These are phyloP conservation scores for Arbacia lixula DNA, from an alignment of 53 echinoderm and acorn worm genomes.

Conservation along the genomic window DNA sequence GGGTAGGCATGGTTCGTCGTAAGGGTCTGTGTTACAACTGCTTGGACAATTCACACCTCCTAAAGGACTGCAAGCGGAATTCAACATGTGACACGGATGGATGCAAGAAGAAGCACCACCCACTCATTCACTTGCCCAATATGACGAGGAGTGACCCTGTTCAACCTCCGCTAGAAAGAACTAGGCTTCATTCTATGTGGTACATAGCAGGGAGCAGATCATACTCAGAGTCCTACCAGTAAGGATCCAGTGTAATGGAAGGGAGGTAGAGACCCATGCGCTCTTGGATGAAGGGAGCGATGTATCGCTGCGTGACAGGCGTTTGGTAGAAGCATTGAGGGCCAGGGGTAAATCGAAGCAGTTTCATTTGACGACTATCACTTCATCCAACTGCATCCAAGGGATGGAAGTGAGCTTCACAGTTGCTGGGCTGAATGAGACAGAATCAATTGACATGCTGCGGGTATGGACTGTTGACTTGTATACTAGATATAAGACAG, in stretches of 20 bases:
- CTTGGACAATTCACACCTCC: too few relatives aligned
- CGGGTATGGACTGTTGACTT: too few relatives aligned
- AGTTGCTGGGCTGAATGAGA: too few relatives aligned
- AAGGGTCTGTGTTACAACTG: too few relatives aligned
- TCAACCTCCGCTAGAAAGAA: neutral
- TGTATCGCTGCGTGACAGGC: neutral
- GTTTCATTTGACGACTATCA: too few relatives aligned
- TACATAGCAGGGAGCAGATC: neutral
- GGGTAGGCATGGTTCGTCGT: too few relatives aligned
- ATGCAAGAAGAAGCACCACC: neutral
- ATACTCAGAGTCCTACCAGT: neutral
- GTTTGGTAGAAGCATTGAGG: neutral
- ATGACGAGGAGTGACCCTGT: neutral
- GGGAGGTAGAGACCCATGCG: neutral
- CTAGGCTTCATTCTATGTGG: neutral
- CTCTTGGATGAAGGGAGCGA: neutral
- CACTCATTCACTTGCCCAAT: neutral
- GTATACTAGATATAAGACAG: too few relatives aligned
- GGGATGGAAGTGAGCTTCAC: too few relatives aligned
- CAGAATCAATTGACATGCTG: too few relatives aligned
- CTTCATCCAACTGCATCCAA: too few relatives aligned
- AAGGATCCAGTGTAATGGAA: neutral
- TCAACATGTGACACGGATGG: neutral
- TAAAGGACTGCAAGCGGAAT: neutral
- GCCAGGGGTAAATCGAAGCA: neutral